A percentile compares a stretch with the other conserved stretches of the same genome.
Conservation (phyloP, 1,140 invertebrate species). For the Asbolus verrucosus region DNA sequence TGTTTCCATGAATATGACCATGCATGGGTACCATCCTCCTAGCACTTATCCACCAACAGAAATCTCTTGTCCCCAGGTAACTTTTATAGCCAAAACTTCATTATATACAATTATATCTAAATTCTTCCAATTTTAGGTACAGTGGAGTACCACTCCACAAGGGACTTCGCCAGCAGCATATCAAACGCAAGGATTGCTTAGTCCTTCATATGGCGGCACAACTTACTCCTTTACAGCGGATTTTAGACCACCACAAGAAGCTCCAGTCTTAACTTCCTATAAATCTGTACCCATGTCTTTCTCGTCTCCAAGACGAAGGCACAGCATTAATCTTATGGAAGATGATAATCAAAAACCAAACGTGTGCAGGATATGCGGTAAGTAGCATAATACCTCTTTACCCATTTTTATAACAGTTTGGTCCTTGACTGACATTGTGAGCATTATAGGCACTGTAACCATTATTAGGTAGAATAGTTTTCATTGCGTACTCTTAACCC, state of each 20-base stretch:
- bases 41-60: conserved; percentile 68
- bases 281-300: conserved; percentile 62
- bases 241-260: conserved; percentile 71
- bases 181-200: conserved; percentile 71
- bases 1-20: conserved; percentile 98
- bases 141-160: conserved; percentile 72
- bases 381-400: too few species aligned
- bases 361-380: conserved; percentile 91
- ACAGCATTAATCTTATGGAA: conserved; percentile 63
- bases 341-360: conserved; percentile 82
- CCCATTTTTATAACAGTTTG: too few species aligned
- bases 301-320: conserved; percentile 56
- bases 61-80: conserved; percentile 74
- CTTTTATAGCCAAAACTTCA: too few species aligned
- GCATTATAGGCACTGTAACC: too few species aligned
- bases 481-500: too few species aligned
- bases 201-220: conserved; percentile 73
- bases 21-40: conserved; percentile 82
- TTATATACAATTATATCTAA: too few species aligned
- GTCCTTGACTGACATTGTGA: too few species aligned
- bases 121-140: conserved; percentile 72
- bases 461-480: too few species aligned
- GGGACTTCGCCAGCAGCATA: conserved; percentile 65
- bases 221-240: conserved; percentile 85
- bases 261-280: conserved; percentile 54